Base-by-base conservation (phyloP, 2,888 invertebrate species). In the Tinea trinotella region DNA sequence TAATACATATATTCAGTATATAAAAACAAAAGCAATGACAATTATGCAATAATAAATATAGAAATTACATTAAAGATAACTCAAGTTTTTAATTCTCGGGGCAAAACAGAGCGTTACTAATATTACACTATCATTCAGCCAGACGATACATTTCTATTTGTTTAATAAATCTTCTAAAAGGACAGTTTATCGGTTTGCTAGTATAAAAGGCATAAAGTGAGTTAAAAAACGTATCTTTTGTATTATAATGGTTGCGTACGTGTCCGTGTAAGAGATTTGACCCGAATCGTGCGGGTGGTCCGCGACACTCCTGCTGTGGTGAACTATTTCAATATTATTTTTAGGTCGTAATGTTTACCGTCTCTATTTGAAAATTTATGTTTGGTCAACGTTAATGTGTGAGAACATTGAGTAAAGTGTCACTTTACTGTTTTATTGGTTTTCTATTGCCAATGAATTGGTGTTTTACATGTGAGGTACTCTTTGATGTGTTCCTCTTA, bases 361-460 rank as follows among this genome's bases (percentile, higher is more conserved):
- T 66, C 70, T 64, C 68, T 68, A 66, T 74, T 70, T 69, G 70
- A 70, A 78, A 79, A 81, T 81, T 76, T 77, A 80, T 77, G 76
- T 81, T 75, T 72, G 74, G 70, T 76, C 73, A 76, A 76, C 76
- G 74, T 71, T 74, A 71, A 79, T 72, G 78, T 82, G 81, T 81
- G 73, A 75, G 76, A 69, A 70, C 71, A 71, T 22, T 9, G 15
- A 35, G 75, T 71, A 65, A 67, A 65, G 72, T 68, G 71, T 76
- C 77, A 81, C 81, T 82, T 80, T 2, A 30, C 30, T 7, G 30
- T 30, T 30, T 30, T 30, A 30, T 30, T 30, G 30, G 30, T 30
- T 30, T 30, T 30, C 3, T 30, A 30, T 30, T 30, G 30, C 30
- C 30, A 30, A 30, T 1, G 4, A 30, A n/a, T n/a, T 30, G n/a